phyloP scores from a whole-genome alignment of 2,888 invertebrate species.

The Axea sp. region DNA sequence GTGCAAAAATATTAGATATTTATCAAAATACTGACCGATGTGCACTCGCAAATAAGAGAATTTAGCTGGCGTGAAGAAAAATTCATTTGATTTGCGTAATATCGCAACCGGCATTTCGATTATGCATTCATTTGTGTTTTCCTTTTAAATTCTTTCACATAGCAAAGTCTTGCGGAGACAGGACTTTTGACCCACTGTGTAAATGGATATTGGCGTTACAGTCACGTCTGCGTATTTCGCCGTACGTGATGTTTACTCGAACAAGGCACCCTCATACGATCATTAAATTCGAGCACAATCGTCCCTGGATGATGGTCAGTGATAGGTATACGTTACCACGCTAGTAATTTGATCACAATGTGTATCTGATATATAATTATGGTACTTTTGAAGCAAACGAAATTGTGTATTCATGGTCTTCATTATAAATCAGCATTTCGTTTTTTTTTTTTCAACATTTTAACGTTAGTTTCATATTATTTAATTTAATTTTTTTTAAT shows the following conservation, averaged over 20 bases:
- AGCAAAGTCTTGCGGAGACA: slow-evolving; percentile 56
- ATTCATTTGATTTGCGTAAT: slow-evolving; percentile 51
- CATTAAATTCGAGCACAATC: slow-evolving; percentile 70
- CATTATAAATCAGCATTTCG: too few relatives aligned
- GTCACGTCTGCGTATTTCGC: slow-evolving; percentile 76
- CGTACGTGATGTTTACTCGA: slow-evolving; percentile 75
- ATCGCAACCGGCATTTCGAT: slow-evolving; percentile 61
- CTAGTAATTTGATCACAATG: slow-evolving; percentile 45
- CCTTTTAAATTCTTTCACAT: slow-evolving; percentile 52
- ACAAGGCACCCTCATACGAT: slow-evolving; percentile 68
- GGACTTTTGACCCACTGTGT: slow-evolving; percentile 60
- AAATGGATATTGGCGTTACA: slow-evolving; percentile 69
- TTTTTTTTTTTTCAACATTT: too few relatives aligned
- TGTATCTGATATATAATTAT: slow-evolving; percentile 11
- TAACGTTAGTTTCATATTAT: too few relatives aligned
- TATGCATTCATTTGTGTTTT: slow-evolving; percentile 66
- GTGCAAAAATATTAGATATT: slow-evolving; percentile 27
- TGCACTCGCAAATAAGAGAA: slow-evolving; percentile 33
- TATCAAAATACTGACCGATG: slow-evolving; percentile 46
- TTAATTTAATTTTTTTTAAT: too few relatives aligned
- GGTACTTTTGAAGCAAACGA: too few relatives aligned
- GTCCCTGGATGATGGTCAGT: slow-evolving; percentile 56
- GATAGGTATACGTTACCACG: slow-evolving; percentile 49
- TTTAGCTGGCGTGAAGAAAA: slow-evolving; percentile 39
- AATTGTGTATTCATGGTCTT: too few relatives aligned